Conservation (phyloP, 2,113 vertebrate species). For the Anolis carolinensis region DNA sequence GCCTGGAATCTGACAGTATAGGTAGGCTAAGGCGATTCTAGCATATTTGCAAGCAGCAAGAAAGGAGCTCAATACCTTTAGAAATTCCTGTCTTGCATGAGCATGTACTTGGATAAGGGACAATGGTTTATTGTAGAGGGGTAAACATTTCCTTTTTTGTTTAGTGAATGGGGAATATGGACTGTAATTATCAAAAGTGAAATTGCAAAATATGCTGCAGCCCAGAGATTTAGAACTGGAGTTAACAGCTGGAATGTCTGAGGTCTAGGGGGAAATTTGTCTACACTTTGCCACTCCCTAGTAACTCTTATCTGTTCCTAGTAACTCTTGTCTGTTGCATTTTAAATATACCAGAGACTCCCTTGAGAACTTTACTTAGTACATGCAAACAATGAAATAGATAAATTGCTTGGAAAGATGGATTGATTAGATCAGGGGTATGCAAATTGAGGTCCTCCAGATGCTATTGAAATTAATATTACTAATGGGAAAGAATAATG, state of each 20-base stretch:
- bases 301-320: not conserved
- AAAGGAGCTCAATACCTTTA: not conserved
- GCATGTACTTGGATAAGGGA: not conserved
- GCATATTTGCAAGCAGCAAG: not conserved
- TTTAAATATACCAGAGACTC: not conserved
- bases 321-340: not conserved
- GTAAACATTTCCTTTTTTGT: not conserved
- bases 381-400: not conserved
- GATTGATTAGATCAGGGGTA: too few relatives aligned
- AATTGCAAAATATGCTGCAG: not conserved
- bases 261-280: not conserved
- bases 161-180: not conserved
- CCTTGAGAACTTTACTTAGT: not conserved
- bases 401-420: too few relatives aligned
- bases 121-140: constrained; percentile 2
- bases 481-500: too few relatives aligned
- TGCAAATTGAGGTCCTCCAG: too few relatives aligned
- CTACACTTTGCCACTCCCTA: not conserved
- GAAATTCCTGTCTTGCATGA: not conserved
- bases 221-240: not conserved
- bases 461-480: too few relatives aligned
- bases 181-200: not conserved
- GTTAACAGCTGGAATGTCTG: not conserved
- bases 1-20: not conserved
- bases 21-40: not conserved